These are phyloP conservation scores for Lophius americanus DNA, from an alignment of 2,797 vertebrate species.

Conservation along the genomic window DNA sequence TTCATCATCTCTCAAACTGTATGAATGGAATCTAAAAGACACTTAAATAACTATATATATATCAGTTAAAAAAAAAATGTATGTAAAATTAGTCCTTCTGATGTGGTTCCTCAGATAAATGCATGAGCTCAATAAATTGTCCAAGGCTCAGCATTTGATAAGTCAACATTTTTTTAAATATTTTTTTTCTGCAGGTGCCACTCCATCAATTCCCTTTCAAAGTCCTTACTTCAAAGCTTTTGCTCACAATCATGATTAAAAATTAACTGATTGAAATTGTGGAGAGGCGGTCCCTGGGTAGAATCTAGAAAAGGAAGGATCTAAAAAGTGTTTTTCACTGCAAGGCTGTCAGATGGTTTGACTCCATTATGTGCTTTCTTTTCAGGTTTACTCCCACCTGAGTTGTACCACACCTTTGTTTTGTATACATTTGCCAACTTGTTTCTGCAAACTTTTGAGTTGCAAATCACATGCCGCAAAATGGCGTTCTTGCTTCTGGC, in stretches of 20 bases:
- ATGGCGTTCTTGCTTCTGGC: constrained; percentile 45
- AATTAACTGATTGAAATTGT: constrained; percentile 43
- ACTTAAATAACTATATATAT: constrained; percentile 26
- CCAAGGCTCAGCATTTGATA: constrained; percentile 59
- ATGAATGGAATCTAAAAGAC: constrained; percentile 20
- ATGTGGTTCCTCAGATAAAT: constrained; percentile 40
- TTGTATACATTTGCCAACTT: constrained; percentile 25
- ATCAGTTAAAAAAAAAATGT: constrained; percentile 18
- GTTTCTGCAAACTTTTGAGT: constrained; percentile 25
- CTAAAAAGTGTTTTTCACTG: constrained; percentile 3
- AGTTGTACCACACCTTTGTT: constrained; percentile 12
- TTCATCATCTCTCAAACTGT: constrained; percentile 14
- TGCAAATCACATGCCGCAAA: constrained; percentile 34
- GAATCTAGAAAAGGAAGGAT: neutral
- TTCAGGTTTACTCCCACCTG: neutral
- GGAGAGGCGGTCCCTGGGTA: neutral
- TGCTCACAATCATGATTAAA: constrained; percentile 56
- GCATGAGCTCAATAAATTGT: constrained; percentile 44
- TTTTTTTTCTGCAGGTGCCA: constrained; percentile 44
- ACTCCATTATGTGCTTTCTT: constrained; percentile 13
- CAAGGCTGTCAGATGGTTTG: constrained; percentile 23
- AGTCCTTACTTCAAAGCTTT: constrained; percentile 53
- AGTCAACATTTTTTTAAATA: constrained; percentile 16
- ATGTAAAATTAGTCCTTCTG: constrained; percentile 22
- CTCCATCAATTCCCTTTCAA: constrained; percentile 39